Base-by-base conservation (phyloP, 1,140 invertebrate species). In the Panagrolaimus sp. region DNA sequence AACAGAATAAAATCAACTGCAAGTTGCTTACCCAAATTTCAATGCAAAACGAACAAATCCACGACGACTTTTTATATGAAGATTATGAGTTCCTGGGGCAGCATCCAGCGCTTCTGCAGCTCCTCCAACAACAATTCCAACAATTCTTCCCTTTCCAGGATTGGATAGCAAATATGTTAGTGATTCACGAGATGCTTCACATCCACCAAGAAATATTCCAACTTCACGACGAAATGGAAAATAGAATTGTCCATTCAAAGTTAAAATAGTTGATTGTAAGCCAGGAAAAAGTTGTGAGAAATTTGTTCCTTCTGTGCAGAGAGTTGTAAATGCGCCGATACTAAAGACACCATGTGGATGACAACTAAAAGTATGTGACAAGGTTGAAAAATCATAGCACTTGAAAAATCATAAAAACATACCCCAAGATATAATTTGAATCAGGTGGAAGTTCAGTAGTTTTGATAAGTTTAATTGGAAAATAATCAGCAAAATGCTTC, bases 11-110 rank as follows among this genome's bases (percentile, higher is more conserved):
- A 71, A n/a, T 53, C 25, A 51, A 25, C n/a, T 20, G 25, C 66
- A 38, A 20, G 38, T 27, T 7, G 79, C 85, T 86, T 81, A 91
- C 90, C 92, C 92, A 70, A 90, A 87, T 79, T 88, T 87, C 64
- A 93, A 84, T 4, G 92, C 91, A 43, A 92, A 79, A 73, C 87
- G 89, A 4, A 91, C 85, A 78, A 93, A 94, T 51, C 92, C 92
- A 82, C 90, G 91, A 47, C 83, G 70, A 62, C 87, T 88, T 71
- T 87, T 89, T 1, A 92, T 76, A 47, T 91, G 86, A 9, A 91
- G 84, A 71, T 87, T 87, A 72, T 91, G 90, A 51, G 87, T 85
- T 0, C 89, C 89, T 1, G 83, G 81, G 72, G 82, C 75, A 9
- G 85, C 83, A 64, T 87, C 86, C 23, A 86, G 71, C 1, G 85